phyloP scores from a whole-genome alignment of 2,113 vertebrate genomes.

The Pyrgilauda ruficollis region DNA sequence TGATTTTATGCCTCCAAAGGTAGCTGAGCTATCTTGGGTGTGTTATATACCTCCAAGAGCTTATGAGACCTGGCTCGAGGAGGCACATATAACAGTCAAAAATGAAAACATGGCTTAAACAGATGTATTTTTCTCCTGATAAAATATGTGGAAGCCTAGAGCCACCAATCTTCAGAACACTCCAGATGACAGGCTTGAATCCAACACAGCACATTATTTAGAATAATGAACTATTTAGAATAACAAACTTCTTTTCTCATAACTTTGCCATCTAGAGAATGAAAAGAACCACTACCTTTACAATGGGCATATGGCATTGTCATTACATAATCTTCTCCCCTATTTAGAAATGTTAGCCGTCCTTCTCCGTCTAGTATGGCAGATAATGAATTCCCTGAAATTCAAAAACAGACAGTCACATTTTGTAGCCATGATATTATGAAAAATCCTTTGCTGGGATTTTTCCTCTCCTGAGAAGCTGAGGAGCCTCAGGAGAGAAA shows the following conservation, averaged over 20 bases:
- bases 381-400: slow-evolving; percentile 94
- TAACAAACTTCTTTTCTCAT: neutral
- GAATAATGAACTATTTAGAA: neutral
- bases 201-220: neutral
- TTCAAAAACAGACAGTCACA: neutral
- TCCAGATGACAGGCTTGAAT: neutral
- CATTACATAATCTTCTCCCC: slow-evolving; percentile 97
- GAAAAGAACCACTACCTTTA: slow-evolving; percentile 82
- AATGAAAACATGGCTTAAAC: neutral
- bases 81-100: neutral
- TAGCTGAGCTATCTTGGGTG: too few relatives aligned
- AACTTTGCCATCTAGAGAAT: neutral
- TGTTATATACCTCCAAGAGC: too few relatives aligned
- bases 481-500: too few relatives aligned
- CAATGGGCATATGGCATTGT: slow-evolving; percentile 99
- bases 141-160: neutral
- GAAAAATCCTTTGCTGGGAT: too few relatives aligned
- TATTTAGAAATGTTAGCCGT: slow-evolving; percentile 89
- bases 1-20: too few relatives aligned
- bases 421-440: too few relatives aligned
- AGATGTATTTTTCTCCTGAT: neutral
- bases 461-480: too few relatives aligned
- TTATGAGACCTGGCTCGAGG: too few relatives aligned
- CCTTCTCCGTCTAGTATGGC: slow-evolving; percentile 96
- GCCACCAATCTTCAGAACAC: neutral